Base-by-base conservation (phyloP, 2,888 invertebrate species). In the Hylaea fasciaria region DNA sequence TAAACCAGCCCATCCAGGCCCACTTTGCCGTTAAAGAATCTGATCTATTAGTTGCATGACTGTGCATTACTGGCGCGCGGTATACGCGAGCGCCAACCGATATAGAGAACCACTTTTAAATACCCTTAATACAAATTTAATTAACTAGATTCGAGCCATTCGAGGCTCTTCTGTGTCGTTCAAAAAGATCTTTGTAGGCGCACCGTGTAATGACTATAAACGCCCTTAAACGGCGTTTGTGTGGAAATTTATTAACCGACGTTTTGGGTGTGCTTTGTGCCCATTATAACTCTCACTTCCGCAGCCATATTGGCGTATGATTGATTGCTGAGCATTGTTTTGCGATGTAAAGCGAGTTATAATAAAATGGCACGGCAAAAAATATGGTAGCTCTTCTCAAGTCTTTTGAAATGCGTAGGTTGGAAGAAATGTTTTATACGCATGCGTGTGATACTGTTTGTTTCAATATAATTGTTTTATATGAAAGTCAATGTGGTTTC, bases 1-100 rank as follows among this genome's bases (percentile, higher is more conserved):
- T 87, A 86, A 85, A 85, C 80, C 85, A 83, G 82, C 80, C 83
- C 73, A 85, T 84, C 86, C 82, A 80, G 61, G 72, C 72, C 84
- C 84, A 87, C 86, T 87, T 83, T 80, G 72, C 79, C 74, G 80
- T 74, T 81, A 78, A 81, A 89, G 90, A 91, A 91, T 89, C 81
- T 82, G 87, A 91, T 91, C 92, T 91, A 92, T 92, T 91, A 89
- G 80, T 76, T 79, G 71, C 77, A 81, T 92, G 92, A 92, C 89
- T 69, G 51, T 69, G 86, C 91, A 80, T 47, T 82, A 80, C 74
- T 71, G 66, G 59, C 62, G 64, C 68, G 65, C 74, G 76, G 82
- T 85, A 85, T 86, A 87, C 87, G 85, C 87, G 85, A 89, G 88
- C 91, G 89, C 89, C 89, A 83, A 79, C 77, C 80, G 78, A 85